phyloP scores from a whole-genome alignment of 2,113 vertebrate genomes.

The Columba livia region DNA sequence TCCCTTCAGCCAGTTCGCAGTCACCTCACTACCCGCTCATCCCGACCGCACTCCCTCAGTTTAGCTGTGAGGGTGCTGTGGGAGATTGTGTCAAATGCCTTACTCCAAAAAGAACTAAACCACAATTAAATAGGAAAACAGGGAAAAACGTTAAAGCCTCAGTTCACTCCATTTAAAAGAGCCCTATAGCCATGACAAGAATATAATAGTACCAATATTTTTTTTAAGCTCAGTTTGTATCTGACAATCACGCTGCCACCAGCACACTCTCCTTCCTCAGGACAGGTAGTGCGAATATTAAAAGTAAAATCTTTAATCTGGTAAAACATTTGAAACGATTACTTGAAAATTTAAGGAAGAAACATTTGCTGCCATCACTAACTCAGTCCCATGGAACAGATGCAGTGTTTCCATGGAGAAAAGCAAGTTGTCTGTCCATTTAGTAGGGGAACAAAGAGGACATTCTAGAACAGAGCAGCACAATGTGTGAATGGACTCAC shows the following conservation, averaged over 20 bases:
- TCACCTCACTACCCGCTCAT: no score
- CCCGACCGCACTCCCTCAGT: no score
- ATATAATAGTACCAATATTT: not conserved
- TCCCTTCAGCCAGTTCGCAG: no score
- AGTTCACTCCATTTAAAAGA: not conserved
- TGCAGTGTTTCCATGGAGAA: conserved; percentile 18
- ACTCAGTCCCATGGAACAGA: not conserved
- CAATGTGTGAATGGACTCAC: not conserved
- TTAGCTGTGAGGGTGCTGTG: no score
- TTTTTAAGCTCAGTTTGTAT: not conserved
- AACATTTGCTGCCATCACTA: not conserved
- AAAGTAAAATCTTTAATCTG: not conserved
- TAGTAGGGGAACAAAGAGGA: not conserved
- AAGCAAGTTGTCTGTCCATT: not conserved
- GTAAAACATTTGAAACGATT: not conserved
- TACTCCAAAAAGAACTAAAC: not conserved
- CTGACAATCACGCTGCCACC: not conserved
- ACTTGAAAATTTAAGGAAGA: not conserved
- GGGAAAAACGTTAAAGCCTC: not conserved
- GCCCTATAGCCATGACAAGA: fast-evolving
- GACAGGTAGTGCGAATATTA: not conserved
- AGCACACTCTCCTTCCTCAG: not conserved
- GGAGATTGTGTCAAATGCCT: no score
- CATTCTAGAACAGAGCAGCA: not conserved
- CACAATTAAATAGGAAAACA: not conserved